Conservation (phyloP, 2,797 vertebrate species). For the Fistularia tabacaria region DNA sequence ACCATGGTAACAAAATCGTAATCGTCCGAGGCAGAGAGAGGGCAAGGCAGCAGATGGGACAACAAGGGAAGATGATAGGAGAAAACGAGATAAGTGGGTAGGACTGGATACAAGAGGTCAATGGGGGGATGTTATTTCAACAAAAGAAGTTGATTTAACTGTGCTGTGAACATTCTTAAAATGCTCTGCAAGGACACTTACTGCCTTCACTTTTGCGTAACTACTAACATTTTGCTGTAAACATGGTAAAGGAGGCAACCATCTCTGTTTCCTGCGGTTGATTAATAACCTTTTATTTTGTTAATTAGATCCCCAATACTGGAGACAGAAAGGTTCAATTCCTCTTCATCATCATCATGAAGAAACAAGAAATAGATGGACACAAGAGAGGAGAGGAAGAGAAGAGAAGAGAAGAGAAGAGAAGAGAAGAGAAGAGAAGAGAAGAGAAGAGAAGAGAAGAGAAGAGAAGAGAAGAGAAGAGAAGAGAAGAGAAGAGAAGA, state of each 20-base stretch:
- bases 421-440: too few species aligned
- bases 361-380: constrained; percentile 76
- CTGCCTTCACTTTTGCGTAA: constrained; percentile 40
- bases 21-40: constrained; percentile 31
- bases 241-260: constrained; percentile 76
- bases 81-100: neutral
- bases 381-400: constrained; percentile 29
- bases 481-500: too few species aligned
- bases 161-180: constrained; percentile 19
- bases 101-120: neutral
- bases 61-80: neutral
- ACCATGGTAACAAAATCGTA: constrained; percentile 58
- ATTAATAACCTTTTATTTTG: constrained; percentile 97
- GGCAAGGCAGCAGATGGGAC: neutral
- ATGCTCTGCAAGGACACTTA: constrained; percentile 18
- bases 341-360: constrained; percentile 81
- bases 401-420: constrained; percentile 15
- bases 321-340: constrained; percentile 84
- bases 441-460: constrained; percentile 4
- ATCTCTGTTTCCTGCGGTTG: constrained; percentile 80
- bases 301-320: constrained; percentile 85
- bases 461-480: constrained; percentile 1
- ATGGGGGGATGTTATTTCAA: too few species aligned
- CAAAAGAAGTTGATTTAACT: neutral
- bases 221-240: constrained; percentile 57